Evolutionary conservation across 2,797 vertebrate species (phyloP).

Genomic region (Megalops cyprinoides): DNA sequence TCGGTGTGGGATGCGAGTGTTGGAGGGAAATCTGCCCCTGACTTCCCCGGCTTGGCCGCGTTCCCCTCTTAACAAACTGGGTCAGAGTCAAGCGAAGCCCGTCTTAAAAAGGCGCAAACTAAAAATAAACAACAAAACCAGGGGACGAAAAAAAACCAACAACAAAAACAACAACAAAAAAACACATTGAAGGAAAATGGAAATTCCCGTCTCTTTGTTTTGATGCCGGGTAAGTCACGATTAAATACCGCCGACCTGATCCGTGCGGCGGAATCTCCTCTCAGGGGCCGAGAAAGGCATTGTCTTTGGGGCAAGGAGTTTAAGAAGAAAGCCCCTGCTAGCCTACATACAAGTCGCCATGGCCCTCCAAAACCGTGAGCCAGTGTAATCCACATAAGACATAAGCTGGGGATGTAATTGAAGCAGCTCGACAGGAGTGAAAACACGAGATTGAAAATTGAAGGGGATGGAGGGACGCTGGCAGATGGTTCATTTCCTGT

Average conservation of each 20-base stretch:
- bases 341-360: constrained; percentile 62
- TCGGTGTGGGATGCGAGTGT: not conserved
- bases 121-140: constrained; percentile 58
- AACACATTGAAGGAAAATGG: constrained; percentile 34
- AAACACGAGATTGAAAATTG: constrained; percentile 61
- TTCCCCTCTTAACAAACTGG: constrained; percentile 65
- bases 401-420: constrained; percentile 72
- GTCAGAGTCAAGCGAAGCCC: constrained; percentile 70
- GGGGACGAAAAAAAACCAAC: constrained; percentile 36
- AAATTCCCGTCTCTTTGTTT: constrained; percentile 60
- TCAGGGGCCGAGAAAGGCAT: constrained; percentile 56
- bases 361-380: constrained; percentile 51
- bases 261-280: constrained; percentile 50
- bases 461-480: constrained; percentile 41
- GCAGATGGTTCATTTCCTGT: constrained; percentile 67
- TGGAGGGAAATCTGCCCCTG: constrained; percentile 49
- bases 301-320: constrained; percentile 65
- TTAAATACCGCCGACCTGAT: constrained; percentile 49
- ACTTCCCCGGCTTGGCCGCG: constrained; percentile 63
- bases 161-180: constrained; percentile 43
- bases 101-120: constrained; percentile 50
- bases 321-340: constrained; percentile 59
- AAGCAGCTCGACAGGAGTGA: constrained; percentile 67
- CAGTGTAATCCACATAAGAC: constrained; percentile 70
- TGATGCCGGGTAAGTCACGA: constrained; percentile 61